These are phyloP conservation scores for Coelopa pilipes DNA, from an alignment of 2,888 invertebrate genomes.

Conservation along the genomic window DNA sequence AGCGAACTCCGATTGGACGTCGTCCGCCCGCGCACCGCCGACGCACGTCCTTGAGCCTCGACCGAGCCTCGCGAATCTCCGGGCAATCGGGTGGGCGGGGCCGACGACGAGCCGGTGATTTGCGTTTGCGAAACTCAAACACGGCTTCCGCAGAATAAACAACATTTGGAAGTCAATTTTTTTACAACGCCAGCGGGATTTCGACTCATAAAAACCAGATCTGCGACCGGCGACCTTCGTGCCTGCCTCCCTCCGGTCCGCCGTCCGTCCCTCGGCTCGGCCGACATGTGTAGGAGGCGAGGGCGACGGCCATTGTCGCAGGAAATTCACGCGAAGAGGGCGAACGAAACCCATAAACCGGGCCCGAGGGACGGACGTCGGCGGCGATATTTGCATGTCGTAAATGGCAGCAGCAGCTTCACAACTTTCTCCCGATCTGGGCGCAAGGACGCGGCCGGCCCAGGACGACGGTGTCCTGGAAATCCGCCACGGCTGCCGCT, in stretches of 20 bases:
- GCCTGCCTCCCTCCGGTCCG: no score
- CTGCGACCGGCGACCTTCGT: no score
- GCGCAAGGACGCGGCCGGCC: not conserved
- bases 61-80: not conserved
- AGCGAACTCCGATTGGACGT: no score
- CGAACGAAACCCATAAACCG: not conserved
- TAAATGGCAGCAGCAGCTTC: constrained; percentile 23
- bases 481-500: not conserved
- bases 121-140: not conserved
- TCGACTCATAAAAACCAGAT: not conserved
- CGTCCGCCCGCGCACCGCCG: no score
- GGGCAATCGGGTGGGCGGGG: not conserved
- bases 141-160: constrained; percentile 8
- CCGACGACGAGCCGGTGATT: not conserved
- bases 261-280: no score
- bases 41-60: no score
- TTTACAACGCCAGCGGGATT: constrained; percentile 15
- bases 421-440: not conserved
- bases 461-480: not conserved
- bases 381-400: constrained; percentile 37
- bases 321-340: not conserved
- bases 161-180: constrained; percentile 33
- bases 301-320: not conserved
- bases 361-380: constrained; percentile 9
- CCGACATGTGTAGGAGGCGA: no score